Percentiles rank a stretch among this genome's conserved stretches.
These are phyloP conservation scores for Sorex araneus DNA, from an alignment of 2,113 vertebrate genomes.

Conservation along the genomic window DNA sequence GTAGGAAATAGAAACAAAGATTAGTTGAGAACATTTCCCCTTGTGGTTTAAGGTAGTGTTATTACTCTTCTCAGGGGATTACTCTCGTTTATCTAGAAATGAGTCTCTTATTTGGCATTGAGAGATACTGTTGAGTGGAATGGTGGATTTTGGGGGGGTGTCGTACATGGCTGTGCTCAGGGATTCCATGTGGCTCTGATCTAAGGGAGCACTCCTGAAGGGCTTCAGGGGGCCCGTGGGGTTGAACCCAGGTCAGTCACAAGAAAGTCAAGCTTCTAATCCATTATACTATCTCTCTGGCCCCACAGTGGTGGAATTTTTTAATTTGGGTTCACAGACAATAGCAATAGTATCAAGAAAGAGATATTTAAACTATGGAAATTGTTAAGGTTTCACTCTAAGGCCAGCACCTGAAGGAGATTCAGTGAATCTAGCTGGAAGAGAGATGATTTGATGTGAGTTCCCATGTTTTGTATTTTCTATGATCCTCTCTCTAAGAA, in stretches of 20 bases:
- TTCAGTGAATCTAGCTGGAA: constrained; percentile 2
- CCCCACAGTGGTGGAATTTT: no score
- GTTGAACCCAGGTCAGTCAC: no score
- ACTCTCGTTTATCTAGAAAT: constrained; percentile 35
- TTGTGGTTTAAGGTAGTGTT: not conserved
- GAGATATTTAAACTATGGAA: not conserved
- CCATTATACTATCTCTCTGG: no score
- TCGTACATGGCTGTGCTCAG: no score
- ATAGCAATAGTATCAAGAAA: not conserved
- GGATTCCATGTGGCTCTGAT: not conserved
- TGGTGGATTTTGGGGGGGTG: not conserved
- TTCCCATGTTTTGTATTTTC: not conserved
- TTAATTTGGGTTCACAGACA: not conserved
- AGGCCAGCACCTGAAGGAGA: constrained; percentile 10
- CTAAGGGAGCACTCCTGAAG: no score
- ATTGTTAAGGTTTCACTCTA: not conserved
- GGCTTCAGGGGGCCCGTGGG: no score
- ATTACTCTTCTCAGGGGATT: constrained; percentile 38
- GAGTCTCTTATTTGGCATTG: not conserved
- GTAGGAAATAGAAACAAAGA: no score
- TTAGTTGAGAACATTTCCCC: not conserved
- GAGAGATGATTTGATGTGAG: constrained; percentile 6
- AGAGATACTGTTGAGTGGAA: not conserved
- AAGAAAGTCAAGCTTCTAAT: no score
- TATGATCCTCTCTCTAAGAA: not conserved